Evolutionary conservation across 2,888 invertebrate species (phyloP).

Genomic region (Catocala fraxini): DNA sequence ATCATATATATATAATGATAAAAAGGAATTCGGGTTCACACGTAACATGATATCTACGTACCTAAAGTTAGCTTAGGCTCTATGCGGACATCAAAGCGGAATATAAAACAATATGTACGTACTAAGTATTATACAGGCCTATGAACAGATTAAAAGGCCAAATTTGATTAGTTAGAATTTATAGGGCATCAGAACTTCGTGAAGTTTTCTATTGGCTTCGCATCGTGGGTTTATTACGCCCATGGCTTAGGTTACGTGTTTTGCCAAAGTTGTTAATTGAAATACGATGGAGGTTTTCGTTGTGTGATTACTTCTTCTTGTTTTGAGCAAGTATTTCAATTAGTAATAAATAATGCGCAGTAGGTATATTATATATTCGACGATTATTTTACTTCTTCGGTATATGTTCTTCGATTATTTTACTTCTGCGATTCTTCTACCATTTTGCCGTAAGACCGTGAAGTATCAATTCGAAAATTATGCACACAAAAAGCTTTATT

Average conservation of each 20-base stretch:
- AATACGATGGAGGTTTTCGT: conserved; percentile 24
- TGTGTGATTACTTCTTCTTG: background rate
- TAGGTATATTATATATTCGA: too few relatives aligned
- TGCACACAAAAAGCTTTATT: too few relatives aligned
- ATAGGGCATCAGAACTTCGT: conserved; percentile 33
- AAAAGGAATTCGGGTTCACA: conserved; percentile 15
- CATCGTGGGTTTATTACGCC: conserved; percentile 20
- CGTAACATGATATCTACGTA: conserved; percentile 31
- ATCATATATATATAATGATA: background rate
- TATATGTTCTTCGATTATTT: too few relatives aligned
- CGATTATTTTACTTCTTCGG: too few relatives aligned
- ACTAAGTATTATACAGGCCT: conserved; percentile 16
- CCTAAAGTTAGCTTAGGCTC: conserved; percentile 15
- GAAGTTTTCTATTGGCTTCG: conserved; percentile 46
- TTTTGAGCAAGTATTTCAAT: too few relatives aligned
- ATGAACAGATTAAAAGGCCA: conserved; percentile 23
- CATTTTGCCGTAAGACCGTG: too few relatives aligned
- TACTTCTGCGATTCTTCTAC: too few relatives aligned
- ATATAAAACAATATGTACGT: conserved; percentile 11
- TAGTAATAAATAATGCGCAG: too few relatives aligned
- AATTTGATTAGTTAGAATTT: conserved; percentile 46
- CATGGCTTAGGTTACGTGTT: conserved; percentile 33
- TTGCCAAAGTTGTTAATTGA: conserved; percentile 25
- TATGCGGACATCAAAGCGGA: conserved; percentile 27
- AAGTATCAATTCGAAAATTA: too few relatives aligned